Percentiles rank a stretch among this genome's conserved stretches.
Evolutionary conservation across 1,140 invertebrate genomes (phyloP).

Genomic region (Dicyema japonicum): DNA sequence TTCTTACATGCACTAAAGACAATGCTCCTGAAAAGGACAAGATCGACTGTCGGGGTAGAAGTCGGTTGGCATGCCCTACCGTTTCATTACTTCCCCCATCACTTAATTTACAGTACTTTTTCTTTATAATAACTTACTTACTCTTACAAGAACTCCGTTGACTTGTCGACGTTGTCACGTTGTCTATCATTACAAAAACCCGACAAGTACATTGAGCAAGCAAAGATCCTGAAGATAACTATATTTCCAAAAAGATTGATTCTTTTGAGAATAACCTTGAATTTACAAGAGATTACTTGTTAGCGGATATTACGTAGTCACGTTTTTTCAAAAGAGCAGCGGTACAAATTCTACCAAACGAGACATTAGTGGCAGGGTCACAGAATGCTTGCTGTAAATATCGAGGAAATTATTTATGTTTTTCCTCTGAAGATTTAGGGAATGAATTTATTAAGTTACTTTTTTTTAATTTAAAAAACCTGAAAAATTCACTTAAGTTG

Average conservation of each 20-base stretch:
- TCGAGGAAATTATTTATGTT: conserved; percentile 10
- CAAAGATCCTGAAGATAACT: background rate
- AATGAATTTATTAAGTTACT: conserved; percentile 17
- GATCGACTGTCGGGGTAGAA: too few relatives aligned
- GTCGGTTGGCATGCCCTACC: too few relatives aligned
- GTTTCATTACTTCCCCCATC: too few relatives aligned
- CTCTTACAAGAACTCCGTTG: too few relatives aligned
- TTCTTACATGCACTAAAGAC: too few relatives aligned
- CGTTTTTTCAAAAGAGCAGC: conserved; percentile 14
- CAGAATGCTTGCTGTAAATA: conserved; percentile 14
- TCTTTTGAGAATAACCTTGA: conserved; percentile 1
- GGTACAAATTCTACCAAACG: conserved; percentile 11
- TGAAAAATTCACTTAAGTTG: conserved; percentile 13
- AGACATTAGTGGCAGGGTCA: conserved; percentile 12
- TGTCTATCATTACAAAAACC: conserved; percentile 12
- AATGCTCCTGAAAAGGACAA: too few relatives aligned
- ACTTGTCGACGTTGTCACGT: too few relatives aligned
- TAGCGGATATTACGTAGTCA: conserved; percentile 20
- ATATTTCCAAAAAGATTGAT: background rate
- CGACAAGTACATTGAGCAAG: conserved; percentile 8
- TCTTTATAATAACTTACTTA: too few relatives aligned
- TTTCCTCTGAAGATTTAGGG: conserved; percentile 14
- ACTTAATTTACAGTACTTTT: too few relatives aligned
- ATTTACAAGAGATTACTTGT: conserved; percentile 9
- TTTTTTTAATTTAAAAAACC: conserved; percentile 8